Percentiles rank a stretch among this genome's conserved stretches.
phyloP scores from a whole-genome alignment of 2,113 vertebrate genomes.

The Psephotus haematonotus region DNA sequence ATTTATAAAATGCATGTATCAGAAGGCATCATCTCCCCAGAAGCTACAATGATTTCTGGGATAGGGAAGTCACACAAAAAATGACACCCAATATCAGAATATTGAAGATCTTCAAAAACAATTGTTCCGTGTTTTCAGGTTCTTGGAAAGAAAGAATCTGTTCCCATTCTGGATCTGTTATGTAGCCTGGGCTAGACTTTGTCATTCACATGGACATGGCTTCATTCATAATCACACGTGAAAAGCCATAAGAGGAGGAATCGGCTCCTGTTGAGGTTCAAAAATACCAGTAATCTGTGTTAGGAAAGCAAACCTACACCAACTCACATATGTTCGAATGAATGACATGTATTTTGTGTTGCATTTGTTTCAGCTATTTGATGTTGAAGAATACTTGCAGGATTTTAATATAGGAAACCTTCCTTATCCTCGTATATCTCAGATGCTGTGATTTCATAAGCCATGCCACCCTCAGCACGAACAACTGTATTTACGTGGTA shows the following conservation, averaged over 20 bases:
- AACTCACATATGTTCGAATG: background rate
- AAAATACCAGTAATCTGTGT: background rate
- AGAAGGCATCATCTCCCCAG: background rate
- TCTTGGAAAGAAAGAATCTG: background rate
- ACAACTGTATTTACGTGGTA: background rate
- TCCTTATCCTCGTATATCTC: background rate
- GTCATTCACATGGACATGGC: background rate
- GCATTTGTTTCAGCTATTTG: background rate
- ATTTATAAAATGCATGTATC: background rate
- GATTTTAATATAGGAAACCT: background rate
- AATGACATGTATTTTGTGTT: background rate
- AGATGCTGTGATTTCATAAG: background rate
- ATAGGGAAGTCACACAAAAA: background rate
- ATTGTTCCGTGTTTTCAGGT: background rate
- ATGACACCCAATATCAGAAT: background rate
- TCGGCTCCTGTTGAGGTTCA: background rate
- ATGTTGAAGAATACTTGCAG: background rate
- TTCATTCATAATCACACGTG: background rate
- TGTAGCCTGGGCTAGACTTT: background rate
- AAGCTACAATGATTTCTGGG: background rate
- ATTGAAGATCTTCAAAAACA: background rate
- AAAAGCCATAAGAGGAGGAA: background rate
- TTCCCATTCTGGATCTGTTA: background rate
- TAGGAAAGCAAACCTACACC: background rate
- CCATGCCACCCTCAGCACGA: rapidly evolving